Conservation (phyloP, 2,797 vertebrate species). For the Premnoplex brunnescens region DNA sequence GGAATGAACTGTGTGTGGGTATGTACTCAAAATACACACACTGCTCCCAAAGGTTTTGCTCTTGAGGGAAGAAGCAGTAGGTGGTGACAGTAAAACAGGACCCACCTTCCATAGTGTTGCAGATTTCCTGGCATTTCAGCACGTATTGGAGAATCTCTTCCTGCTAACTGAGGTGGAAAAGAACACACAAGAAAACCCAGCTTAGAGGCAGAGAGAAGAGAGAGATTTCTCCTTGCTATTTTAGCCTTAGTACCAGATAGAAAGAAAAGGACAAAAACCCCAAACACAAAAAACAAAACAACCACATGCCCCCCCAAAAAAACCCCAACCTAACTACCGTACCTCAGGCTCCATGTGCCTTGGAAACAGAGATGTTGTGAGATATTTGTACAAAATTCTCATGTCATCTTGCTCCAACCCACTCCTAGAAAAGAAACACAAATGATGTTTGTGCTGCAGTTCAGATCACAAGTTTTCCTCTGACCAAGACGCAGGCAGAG, state of each 20-base stretch:
- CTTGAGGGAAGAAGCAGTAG: neutral
- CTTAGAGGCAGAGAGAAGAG: neutral
- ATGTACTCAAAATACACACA: neutral
- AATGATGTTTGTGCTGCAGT: neutral
- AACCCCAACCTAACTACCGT: neutral
- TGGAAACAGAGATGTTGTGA: conserved; percentile 96
- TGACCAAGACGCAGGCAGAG: neutral
- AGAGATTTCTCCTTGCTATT: neutral
- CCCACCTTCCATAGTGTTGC: conserved; percentile 95
- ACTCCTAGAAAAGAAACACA: conserved; percentile 81
- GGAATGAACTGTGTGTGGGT: neutral
- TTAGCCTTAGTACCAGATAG: neutral
- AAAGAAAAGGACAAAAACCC: neutral
- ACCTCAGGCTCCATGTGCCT: conserved; percentile 97
- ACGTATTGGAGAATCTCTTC: conserved; percentile 94
- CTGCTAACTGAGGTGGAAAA: conserved; percentile 83
- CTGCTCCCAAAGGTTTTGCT: neutral
- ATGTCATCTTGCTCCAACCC: conserved; percentile 98
- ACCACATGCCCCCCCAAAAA: no score
- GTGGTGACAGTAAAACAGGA: neutral
- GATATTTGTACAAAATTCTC: conserved; percentile 97
- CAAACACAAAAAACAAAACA: neutral
- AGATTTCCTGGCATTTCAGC: conserved; percentile 94
- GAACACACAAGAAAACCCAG: neutral
- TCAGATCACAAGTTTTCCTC: neutral